Percentiles rank a stretch among this genome's conserved stretches.
Conservation (phyloP, 2,113 vertebrate genomes). For the Eolophus roseicapilla region DNA sequence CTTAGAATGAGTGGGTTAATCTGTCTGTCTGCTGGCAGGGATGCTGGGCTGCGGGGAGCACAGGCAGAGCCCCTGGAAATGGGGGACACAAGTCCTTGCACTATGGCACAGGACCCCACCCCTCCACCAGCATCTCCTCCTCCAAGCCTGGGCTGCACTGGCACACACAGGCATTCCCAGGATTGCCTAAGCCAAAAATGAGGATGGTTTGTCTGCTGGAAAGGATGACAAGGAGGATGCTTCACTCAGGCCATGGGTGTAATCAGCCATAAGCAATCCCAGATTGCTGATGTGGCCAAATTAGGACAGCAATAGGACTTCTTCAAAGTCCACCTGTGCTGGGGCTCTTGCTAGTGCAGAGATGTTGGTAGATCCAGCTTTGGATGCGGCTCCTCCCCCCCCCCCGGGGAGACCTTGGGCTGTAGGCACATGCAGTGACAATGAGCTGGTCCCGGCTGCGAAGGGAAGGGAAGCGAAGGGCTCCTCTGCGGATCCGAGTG, state of each 20-base stretch:
- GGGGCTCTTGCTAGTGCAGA: neutral
- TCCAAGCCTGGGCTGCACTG: neutral
- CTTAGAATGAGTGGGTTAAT: neutral
- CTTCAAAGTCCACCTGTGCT: neutral
- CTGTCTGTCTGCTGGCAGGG: neutral
- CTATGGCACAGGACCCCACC: neutral
- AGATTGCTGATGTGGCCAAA: accelerated
- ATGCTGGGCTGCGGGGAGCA: neutral
- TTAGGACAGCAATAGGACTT: neutral
- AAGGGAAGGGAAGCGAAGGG: neutral
- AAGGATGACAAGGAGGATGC: neutral
- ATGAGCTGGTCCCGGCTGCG: neutral
- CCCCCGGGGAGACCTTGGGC: neutral
- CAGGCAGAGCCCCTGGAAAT: neutral
- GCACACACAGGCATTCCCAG: neutral
- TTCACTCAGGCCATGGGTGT: accelerated
- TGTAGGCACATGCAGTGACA: neutral
- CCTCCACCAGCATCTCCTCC: neutral
- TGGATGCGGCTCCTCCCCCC: no score
- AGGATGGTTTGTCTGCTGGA: neutral
- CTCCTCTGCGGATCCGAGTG: neutral
- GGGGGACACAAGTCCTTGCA: neutral
- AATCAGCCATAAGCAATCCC: neutral
- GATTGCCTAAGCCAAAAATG: neutral
- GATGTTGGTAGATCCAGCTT: neutral